Conservation (phyloP, 2,888 invertebrate species). For the Labia minor region DNA sequence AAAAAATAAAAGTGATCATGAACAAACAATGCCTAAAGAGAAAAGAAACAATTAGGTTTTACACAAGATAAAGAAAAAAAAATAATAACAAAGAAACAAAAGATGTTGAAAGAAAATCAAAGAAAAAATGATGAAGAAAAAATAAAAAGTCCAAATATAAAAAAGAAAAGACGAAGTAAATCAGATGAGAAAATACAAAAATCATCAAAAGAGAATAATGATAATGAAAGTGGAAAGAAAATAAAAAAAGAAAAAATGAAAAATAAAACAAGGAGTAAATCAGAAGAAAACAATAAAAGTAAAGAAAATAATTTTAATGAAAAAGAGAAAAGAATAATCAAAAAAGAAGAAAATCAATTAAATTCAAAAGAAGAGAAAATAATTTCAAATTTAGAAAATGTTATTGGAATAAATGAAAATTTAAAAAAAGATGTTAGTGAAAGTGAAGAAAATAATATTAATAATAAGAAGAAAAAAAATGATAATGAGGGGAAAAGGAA, state of each 20-base stretch:
- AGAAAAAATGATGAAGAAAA: constrained; percentile 43
- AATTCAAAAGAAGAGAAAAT: constrained; percentile 15
- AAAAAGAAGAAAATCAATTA: constrained; percentile 14
- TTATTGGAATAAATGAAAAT: not conserved
- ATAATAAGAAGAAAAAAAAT: no score
- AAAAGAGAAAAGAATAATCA: constrained; percentile 16
- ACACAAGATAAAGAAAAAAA: no score
- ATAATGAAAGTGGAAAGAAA: constrained; percentile 16
- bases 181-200: constrained; percentile 16
- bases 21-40: no score
- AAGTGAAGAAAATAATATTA: no score
- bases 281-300: constrained; percentile 1
- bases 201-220: not conserved
- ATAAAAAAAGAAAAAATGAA: constrained; percentile 14
- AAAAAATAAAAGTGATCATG: constrained; percentile 27
- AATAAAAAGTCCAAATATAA: constrained; percentile 27
- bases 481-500: constrained; percentile 25
- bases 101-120: constrained; percentile 26
- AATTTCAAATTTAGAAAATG: not conserved
- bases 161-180: constrained; percentile 16
- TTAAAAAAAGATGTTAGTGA: constrained; percentile 14
- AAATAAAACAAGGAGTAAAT: constrained; percentile 18
- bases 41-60: no score
- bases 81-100: no score
- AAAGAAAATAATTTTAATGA: constrained; percentile 2